Conservation (phyloP, 2,797 vertebrate genomes). For the Gymnothorax javanicus region DNA sequence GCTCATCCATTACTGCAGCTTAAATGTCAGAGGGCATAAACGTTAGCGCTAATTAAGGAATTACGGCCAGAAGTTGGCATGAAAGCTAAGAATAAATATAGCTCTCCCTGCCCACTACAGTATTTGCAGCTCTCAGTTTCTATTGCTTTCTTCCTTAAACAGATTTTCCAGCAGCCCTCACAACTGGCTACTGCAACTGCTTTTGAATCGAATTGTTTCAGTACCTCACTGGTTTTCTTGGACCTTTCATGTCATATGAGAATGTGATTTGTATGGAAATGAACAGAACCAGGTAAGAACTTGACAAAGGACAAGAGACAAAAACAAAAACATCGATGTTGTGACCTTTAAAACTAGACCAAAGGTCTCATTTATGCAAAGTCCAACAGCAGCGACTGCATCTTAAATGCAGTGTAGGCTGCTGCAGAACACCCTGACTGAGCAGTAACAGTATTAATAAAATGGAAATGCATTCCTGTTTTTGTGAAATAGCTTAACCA, state of each 20-base stretch:
- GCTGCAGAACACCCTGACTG: neutral
- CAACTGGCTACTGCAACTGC: neutral
- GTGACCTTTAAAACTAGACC: neutral
- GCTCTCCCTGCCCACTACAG: no score
- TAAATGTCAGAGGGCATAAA: no score
- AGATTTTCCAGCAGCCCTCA: neutral
- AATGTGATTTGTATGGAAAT: neutral
- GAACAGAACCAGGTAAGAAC: neutral
- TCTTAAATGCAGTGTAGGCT: neutral
- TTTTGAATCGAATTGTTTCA: neutral
- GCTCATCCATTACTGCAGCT: no score
- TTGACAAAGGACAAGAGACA: neutral
- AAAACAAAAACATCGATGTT: neutral
- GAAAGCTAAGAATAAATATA: no score
- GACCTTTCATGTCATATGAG: neutral
- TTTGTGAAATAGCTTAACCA: no score
- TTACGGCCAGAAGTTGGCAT: no score
- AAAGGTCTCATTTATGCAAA: neutral
- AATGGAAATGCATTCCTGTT: no score
- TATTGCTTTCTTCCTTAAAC: neutral
- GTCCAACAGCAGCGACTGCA: neutral
- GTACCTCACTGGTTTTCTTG: neutral
- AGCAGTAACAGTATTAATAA: no score
- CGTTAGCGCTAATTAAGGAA: no score
- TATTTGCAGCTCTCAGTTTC: neutral